Evolutionary conservation across 2,888 invertebrate species (phyloP), one percentile per base, ranked within the genome.

Genomic region (Bombyx huttoni): DNA sequence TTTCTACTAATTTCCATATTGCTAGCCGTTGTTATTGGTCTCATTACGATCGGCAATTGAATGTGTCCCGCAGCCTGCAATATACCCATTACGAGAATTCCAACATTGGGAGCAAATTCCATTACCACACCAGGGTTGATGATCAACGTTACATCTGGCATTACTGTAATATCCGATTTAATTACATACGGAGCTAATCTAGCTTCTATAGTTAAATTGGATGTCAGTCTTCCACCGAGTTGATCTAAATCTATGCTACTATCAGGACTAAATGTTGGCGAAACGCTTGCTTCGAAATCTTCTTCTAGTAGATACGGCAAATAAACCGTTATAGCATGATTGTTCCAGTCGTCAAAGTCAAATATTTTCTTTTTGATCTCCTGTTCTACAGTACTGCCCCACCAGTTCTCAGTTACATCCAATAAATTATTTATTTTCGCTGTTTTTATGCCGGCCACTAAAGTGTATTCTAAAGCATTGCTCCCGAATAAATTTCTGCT

Each of bases 261-360:
- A 47, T 89, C 82, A 53, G 90, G 86, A 53, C 90, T 91, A 72
- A 91, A 92, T 0, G 92, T 90, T 1, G 92, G 90, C 0, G 96
- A 96, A 34, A 94, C 89, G 62, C 94, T 95, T 0, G 94, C 90
- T 58, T 94, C 93, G 64, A 95, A 91, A 50, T 91, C 89, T 59
- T 96, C 93, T 70, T 93, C 93, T 0, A 94, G 90, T 53, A 98
- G 90, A 76, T 93, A 99, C 0, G 99, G 99, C 52, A 93, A 91
- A 77, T 94, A 99, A 12, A 93, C 91, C 0, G 98, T 98, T 51
- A 98, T 92, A 0, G 98, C 98, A 75, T 97, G 98, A 78, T 97
- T 96, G 75, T 99, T 99, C 99, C 99, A 99, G 75, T 99, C 98
- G 75, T 99, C 98, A 79, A 99, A 98, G 81, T 99, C 99, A 73